Conservation (phyloP, 2,797 vertebrate species). For the Notolepis coatsorum region DNA sequence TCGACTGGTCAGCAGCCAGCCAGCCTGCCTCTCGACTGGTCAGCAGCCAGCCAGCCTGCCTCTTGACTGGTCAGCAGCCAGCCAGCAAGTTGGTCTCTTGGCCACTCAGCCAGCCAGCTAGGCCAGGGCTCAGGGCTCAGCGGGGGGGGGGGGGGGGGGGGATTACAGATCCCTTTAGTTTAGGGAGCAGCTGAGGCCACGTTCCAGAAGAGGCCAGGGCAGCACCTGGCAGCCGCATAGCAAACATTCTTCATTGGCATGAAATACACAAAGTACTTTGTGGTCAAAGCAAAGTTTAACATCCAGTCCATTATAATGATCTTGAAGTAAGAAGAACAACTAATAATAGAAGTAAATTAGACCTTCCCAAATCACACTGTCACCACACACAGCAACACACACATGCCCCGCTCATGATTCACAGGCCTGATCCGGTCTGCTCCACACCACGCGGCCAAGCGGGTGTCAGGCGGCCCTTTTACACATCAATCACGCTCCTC, state of each 20-base stretch:
- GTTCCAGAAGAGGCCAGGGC: constrained; percentile 45
- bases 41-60: constrained; percentile 5
- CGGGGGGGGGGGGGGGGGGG: no score
- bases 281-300: no score
- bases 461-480: not conserved
- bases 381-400: constrained; percentile 25
- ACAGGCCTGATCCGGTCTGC: constrained; percentile 34
- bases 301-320: no score
- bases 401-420: constrained; percentile 40
- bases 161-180: constrained; percentile 48
- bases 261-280: no score
- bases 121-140: no score
- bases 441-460: constrained; percentile 4
- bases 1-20: no score
- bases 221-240: constrained; percentile 37
- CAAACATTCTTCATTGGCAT: no score
- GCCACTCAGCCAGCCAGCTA: constrained; percentile 1
- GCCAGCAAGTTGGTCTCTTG: not conserved
- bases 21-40: no score
- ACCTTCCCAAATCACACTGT: constrained; percentile 58
- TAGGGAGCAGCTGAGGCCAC: constrained; percentile 59
- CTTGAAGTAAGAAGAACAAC: no score
- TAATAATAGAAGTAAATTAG: no score
- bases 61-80: not conserved
- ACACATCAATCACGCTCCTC: constrained; percentile 11